Percentiles rank a stretch among this genome's conserved stretches.
Evolutionary conservation across 2,113 vertebrate genomes (phyloP).

Genomic region (Sisor rabdophorus): DNA sequence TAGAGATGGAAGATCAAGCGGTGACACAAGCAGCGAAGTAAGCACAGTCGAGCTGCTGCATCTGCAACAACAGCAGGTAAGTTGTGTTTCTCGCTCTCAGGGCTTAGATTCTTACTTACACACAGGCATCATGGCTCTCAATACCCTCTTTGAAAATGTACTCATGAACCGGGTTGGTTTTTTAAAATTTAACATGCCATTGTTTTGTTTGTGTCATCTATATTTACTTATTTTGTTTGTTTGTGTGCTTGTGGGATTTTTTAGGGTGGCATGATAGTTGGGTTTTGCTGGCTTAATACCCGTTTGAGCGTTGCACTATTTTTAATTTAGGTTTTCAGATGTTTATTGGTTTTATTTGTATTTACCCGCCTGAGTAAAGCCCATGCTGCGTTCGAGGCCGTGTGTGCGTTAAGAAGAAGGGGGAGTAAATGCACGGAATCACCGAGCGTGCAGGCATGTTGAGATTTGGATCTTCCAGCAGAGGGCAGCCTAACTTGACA

Average conservation of each 20-base stretch:
- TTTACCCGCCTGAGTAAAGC: background rate
- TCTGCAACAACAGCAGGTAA: slow-evolving; percentile 99
- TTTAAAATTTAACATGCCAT: slow-evolving; percentile 45
- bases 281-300: background rate
- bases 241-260: slow-evolving; percentile 38
- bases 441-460: slow-evolving; percentile 2
- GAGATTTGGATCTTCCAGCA: slow-evolving; percentile 72
- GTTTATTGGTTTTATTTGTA: slow-evolving; percentile 23
- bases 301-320: background rate
- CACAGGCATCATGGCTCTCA: slow-evolving; percentile 1
- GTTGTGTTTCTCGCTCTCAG: slow-evolving; percentile 81
- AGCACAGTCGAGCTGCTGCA: slow-evolving; percentile 99
- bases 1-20: slow-evolving; percentile 99
- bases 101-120: slow-evolving; percentile 37
- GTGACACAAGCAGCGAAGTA: slow-evolving; percentile 97
- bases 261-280: background rate
- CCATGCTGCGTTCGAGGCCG: slow-evolving; percentile 43
- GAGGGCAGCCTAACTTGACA: slow-evolving; percentile 92
- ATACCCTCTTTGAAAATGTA: slow-evolving; percentile 5
- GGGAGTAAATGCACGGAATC: slow-evolving; percentile 9
- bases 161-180: slow-evolving; percentile 15
- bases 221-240: slow-evolving; percentile 17
- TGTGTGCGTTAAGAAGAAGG: slow-evolving; percentile 29
- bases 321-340: background rate
- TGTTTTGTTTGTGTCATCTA: slow-evolving; percentile 21